phyloP scores from a whole-genome alignment of 2,797 vertebrate species.

The Naso thynnoides region DNA sequence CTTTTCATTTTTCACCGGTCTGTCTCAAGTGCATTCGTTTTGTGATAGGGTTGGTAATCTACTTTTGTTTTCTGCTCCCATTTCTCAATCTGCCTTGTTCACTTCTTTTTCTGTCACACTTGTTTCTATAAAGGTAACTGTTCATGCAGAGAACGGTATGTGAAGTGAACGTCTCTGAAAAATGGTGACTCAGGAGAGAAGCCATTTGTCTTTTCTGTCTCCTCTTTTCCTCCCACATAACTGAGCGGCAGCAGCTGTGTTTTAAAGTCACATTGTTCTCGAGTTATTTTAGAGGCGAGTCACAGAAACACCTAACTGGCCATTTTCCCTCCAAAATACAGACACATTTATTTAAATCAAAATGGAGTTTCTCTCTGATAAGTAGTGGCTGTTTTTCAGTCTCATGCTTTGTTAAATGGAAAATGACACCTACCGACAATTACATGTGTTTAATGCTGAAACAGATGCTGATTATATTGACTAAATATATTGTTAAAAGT shows the following conservation, averaged over 20 bases:
- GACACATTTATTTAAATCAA: neutral
- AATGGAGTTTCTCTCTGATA: neutral
- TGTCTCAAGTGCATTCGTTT: neutral
- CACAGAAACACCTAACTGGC: neutral
- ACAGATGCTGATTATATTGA: too few relatives aligned
- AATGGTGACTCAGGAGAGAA: conserved; percentile 13
- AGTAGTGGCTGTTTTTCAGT: neutral
- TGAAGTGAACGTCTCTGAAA: neutral
- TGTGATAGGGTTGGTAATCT: neutral
- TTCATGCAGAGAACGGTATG: neutral
- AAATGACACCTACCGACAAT: neutral
- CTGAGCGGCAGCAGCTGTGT: neutral
- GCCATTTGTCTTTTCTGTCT: conserved; percentile 13
- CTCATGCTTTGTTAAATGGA: neutral
- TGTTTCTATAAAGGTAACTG: neutral
- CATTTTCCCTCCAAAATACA: neutral
- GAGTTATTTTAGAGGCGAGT: neutral
- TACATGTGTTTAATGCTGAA: neutral
- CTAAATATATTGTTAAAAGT: too few relatives aligned
- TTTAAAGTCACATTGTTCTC: neutral
- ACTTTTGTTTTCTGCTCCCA: neutral
- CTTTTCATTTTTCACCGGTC: neutral
- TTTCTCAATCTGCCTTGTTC: neutral
- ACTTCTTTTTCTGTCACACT: neutral
- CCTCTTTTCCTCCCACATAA: conserved; percentile 8